Base-by-base conservation (phyloP, 2,888 invertebrate genomes). In the Apocheima hispidaria region DNA sequence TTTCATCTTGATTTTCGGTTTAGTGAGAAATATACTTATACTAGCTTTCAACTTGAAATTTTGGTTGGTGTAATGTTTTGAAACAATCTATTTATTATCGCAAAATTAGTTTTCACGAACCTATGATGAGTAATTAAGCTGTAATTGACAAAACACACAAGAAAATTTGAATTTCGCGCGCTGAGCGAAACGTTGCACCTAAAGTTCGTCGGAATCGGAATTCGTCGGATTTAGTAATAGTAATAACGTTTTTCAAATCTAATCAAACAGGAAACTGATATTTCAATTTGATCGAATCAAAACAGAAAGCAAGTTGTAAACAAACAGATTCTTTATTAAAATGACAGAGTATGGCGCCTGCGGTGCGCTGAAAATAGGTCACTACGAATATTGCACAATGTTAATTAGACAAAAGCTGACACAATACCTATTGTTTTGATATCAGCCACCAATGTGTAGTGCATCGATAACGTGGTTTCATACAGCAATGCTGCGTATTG, bases 381-480 rank as follows among this genome's bases (percentile, higher is more conserved):
- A 50, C 30, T 46, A 33, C 30, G 46, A 54, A 58, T 44, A 48
- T 52, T 44, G 52, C 44, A 58, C 55, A 40, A 61, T 59, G 53
- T 23, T 66, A 64, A 64, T 61, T 61, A 56, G 41, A 54, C 36
- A 26, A 61, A 55, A 50, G 30, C 35, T 48, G 51, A 57, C 33
- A 50, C 55, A 52, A 53, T 60, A 44, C 38, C 35, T 38, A 51
- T 65, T 60, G 51, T 60, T 60, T 48, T 51, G 54, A 55, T 61
- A 38, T 38, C 53, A 60, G 56, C 48, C 56, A 53, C 61, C 35
- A 48, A 61, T 48, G 52, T 48, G 43, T 12, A 28, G 35, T 52
- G 59, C 23, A 58, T 63, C 55, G 56, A 63, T 59, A 59, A 59
- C 53, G 60, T 23, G 51, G 50, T 63, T 65, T 60, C 58, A 58